Evolutionary conservation across 1,140 invertebrate species (phyloP).

Genomic region (Caenorhabditis latens): DNA sequence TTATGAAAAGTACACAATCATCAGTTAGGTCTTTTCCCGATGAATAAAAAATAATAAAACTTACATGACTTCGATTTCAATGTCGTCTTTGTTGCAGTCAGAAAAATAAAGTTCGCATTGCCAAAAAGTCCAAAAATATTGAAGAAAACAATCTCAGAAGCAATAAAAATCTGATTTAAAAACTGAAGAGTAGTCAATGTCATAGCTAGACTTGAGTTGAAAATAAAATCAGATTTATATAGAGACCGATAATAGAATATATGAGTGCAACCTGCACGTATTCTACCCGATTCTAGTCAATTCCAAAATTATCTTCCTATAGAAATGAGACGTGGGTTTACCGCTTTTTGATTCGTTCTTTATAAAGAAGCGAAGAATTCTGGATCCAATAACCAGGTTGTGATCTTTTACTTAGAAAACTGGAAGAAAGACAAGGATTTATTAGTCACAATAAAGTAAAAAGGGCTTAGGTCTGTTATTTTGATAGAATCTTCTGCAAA

Average conservation of each 20-base stretch:
- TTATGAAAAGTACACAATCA: too few relatives aligned
- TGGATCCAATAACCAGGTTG: too few relatives aligned
- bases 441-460: too few relatives aligned
- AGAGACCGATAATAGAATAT: not conserved
- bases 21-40: not conserved
- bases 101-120: slow-evolving; percentile 25
- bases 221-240: not conserved
- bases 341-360: not conserved
- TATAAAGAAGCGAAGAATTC: not conserved
- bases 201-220: not conserved
- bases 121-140: slow-evolving; percentile 47
- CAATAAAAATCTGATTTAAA: slow-evolving; percentile 33
- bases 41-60: not conserved
- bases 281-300: not conserved
- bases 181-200: not conserved
- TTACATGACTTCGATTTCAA: slow-evolving; percentile 38
- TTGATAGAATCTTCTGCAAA: too few relatives aligned
- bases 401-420: too few relatives aligned
- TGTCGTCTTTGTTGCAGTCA: not conserved
- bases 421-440: too few relatives aligned
- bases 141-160: slow-evolving; percentile 34
- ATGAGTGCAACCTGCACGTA: slow-evolving; percentile 31
- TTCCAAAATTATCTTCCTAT: slow-evolving; percentile 1
- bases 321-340: not conserved
- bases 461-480: too few relatives aligned